phyloP scores from a whole-genome alignment of 92 coral and sea anemone genomes.

The Zoanthus sociatus region DNA sequence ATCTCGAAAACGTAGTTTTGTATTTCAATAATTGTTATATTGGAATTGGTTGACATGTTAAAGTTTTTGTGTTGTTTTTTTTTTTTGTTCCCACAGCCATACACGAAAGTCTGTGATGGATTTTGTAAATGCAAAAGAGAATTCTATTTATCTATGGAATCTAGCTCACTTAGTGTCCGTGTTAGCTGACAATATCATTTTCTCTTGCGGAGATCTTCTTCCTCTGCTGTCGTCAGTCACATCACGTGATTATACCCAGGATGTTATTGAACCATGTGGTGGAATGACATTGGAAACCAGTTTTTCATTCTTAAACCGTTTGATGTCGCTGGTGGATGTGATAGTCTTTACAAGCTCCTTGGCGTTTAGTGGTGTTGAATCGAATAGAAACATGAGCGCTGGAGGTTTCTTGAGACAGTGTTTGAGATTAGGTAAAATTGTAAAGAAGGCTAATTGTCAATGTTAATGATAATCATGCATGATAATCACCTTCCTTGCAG shows the following conservation, averaged over 20 bases:
- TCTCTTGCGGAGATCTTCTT: conserved; percentile 97
- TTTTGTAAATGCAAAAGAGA: conserved; percentile 96
- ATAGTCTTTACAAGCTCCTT: conserved; percentile 96
- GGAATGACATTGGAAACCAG: conserved; percentile 99
- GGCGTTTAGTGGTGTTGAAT: conserved; percentile 97
- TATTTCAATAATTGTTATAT: too few relatives aligned
- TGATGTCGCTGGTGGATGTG: conserved; percentile 97
- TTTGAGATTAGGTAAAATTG: conserved; percentile 87
- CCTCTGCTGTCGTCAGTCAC: conserved; percentile 97
- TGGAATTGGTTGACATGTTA: background rate
- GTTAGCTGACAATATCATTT: conserved; percentile 95
- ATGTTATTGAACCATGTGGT: conserved; percentile 99
- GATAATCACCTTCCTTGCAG: background rate
- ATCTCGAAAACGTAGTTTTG: too few relatives aligned
- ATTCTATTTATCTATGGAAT: conserved; percentile 92
- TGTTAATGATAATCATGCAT: too few relatives aligned
- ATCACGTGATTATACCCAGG: conserved; percentile 98
- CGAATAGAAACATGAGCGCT: conserved; percentile 87
- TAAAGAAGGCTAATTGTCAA: background rate
- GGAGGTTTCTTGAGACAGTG: conserved; percentile 99
- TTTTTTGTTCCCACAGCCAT: conserved; percentile 68
- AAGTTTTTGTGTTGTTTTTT: background rate
- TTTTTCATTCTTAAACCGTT: conserved; percentile 96
- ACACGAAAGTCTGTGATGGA: conserved; percentile 98
- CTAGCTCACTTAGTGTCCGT: conserved; percentile 97